Conservation (phyloP, 2,113 vertebrate genomes). For the Podiceps cristatus region DNA sequence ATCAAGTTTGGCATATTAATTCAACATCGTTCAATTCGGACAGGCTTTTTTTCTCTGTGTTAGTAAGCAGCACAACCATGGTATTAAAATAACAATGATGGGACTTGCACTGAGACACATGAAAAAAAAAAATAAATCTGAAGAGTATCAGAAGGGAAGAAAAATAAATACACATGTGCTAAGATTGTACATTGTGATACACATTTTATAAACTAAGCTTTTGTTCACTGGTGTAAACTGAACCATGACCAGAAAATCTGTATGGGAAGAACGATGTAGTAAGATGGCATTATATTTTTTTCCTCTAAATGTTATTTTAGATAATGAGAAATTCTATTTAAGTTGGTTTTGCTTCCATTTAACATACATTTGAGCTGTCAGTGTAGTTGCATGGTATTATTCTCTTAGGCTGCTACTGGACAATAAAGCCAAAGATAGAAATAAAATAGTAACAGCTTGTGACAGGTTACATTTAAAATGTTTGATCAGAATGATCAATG, state of each 20-base stretch:
- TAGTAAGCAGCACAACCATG: background rate
- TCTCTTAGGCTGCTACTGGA: background rate
- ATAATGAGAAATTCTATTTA: background rate
- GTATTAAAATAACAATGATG: background rate
- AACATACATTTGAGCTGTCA: background rate
- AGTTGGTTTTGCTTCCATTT: background rate
- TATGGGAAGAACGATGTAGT: background rate
- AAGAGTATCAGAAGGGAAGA: background rate
- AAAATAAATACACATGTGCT: background rate
- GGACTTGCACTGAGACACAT: background rate
- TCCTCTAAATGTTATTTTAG: background rate
- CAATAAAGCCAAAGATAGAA: background rate
- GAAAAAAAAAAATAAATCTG: background rate
- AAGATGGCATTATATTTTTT: background rate
- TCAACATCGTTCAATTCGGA: background rate
- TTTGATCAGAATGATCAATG: slow-evolving; percentile 11
- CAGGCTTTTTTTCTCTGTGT: background rate
- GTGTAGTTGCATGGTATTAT: background rate
- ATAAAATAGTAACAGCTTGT: background rate
- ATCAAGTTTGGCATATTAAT: background rate
- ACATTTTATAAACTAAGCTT: background rate
- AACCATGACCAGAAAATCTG: background rate
- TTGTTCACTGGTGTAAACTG: background rate
- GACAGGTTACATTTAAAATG: background rate
- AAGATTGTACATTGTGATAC: background rate